These are phyloP conservation scores for Leptodactylus fallax DNA, from an alignment of 2,797 vertebrate genomes.

Conservation along the genomic window DNA sequence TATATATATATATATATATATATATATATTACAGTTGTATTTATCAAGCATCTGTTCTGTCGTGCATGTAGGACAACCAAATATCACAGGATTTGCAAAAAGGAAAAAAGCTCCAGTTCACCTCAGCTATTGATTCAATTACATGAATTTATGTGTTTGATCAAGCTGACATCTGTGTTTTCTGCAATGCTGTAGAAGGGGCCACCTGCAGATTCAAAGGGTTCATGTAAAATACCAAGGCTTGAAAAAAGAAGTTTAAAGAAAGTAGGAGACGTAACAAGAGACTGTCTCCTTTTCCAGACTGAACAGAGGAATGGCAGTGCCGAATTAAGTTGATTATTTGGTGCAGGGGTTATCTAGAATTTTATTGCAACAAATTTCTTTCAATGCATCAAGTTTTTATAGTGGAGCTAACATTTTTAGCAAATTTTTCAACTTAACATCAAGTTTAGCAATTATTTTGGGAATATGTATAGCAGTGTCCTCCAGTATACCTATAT, in stretches of 20 bases:
- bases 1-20: background rate
- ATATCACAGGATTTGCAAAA: constrained; percentile 32
- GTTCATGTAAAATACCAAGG: constrained; percentile 47
- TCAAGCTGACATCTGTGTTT: constrained; percentile 60
- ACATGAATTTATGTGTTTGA: constrained; percentile 58
- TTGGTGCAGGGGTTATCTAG: background rate
- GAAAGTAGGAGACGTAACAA: background rate
- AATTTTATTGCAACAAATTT: background rate
- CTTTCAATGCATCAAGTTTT: background rate
- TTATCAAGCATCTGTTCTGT: background rate
- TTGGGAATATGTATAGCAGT: background rate
- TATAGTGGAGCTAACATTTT: background rate
- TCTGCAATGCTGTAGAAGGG: constrained; percentile 43
- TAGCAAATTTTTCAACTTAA: background rate
- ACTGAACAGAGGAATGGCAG: background rate
- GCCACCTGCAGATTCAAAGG: constrained; percentile 61
- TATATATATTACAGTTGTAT: constrained; percentile 2
- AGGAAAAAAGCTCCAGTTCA: constrained; percentile 27
- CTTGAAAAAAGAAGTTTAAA: constrained; percentile 17
- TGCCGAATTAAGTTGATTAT: background rate
- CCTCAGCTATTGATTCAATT: constrained; percentile 57
- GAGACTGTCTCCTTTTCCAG: background rate
- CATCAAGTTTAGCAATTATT: background rate
- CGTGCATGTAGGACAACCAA: background rate
- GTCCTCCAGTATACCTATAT: too few relatives aligned